Evolutionary conservation across 2,888 invertebrate species (phyloP), one percentile per base, ranked within the genome.

Genomic region (Fragum whitleyi): DNA sequence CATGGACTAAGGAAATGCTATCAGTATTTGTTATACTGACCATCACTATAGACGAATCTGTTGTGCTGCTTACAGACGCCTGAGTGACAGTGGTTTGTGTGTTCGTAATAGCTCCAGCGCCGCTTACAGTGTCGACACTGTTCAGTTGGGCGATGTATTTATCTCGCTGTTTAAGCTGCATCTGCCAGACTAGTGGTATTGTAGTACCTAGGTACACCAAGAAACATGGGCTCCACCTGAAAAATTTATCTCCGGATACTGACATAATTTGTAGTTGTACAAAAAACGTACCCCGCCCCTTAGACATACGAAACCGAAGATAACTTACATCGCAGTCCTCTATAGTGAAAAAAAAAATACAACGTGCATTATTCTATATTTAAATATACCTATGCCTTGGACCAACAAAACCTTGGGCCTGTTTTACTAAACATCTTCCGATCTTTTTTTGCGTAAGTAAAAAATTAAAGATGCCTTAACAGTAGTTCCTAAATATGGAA

Each of bases 181-280:
- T 82, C 68, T 81, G 77, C 87, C 86, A 88, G 59, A 83, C 86
- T 11, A 81, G 81, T 21, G 85, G 90, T 76, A 85, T 77, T 74
- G 80, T 88, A 75, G 71, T 82, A 28, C 51, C 78, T 74, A 87
- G 87, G 88, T 72, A 87, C 74, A 84, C 79, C 62, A 86, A 57
- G 53, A 88, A 87, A 79, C 87, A 86, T 0, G 86, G 83, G 32
- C 83, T 85, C 42, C 87, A 74, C 82, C 88, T 88, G 81, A 14
- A 57, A 57, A 2, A 26, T 57, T n/a, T n/a, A n/a, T n/a, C n/a
- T n/a, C n/a, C n/a, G 19, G 11, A 23, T 47, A 47, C 19, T 47
- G 47, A 47, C n/a, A 47, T 47, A 47, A 47, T 19, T 1, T 47
- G 16, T 19, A n/a, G n/a, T 47, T 47, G 2, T n/a, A 55, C 1